Conservation (phyloP, 2,113 vertebrate species). For the Cricetomys ansorgei region DNA sequence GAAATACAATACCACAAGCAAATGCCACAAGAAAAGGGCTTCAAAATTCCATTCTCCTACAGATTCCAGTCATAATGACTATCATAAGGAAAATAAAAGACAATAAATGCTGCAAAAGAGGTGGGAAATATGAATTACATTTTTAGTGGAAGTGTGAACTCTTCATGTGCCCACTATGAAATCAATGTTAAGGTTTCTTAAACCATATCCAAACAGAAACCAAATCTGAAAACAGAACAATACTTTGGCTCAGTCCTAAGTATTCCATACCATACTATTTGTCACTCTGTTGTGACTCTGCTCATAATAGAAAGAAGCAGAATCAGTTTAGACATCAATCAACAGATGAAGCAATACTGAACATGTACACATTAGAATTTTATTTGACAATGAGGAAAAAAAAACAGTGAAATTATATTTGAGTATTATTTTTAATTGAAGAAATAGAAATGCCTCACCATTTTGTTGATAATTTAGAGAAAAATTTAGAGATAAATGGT, state of each 20-base stretch:
- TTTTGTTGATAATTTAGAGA: background rate
- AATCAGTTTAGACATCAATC: no score
- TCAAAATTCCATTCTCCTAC: background rate
- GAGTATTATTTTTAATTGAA: background rate
- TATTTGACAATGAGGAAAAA: background rate
- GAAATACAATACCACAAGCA: background rate
- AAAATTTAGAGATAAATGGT: background rate
- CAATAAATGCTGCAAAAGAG: background rate
- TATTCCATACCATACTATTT: background rate
- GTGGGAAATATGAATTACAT: background rate
- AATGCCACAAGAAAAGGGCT: background rate
- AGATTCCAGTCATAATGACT: background rate
- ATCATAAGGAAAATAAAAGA: background rate
- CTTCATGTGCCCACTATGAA: background rate
- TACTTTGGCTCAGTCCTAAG: background rate
- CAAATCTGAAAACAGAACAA: background rate
- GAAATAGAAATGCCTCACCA: background rate
- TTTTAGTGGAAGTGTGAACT: background rate
- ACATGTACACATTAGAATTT: background rate
- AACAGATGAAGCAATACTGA: background rate
- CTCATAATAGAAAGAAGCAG: background rate
- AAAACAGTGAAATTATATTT: background rate
- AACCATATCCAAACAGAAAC: background rate
- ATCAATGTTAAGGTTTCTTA: background rate
- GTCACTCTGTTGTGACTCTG: rapidly evolving